phyloP scores from a whole-genome alignment of 2,888 invertebrate species.

The Synergus japonicus region DNA sequence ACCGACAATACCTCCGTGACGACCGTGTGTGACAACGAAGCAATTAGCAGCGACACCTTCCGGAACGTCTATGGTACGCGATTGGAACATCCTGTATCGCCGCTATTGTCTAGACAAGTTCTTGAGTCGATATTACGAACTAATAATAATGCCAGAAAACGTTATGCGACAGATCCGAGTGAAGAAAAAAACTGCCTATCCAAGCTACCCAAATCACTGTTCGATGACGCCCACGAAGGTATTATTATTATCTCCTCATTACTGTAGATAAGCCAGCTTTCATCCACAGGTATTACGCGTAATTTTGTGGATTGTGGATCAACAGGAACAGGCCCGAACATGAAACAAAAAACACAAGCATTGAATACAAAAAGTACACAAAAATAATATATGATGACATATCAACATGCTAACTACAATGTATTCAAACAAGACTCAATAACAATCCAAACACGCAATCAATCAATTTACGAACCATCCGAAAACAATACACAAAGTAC shows the following conservation, averaged over 20 bases:
- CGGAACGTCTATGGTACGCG: conserved; percentile 62
- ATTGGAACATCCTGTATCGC: conserved; percentile 60
- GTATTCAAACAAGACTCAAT: too few relatives aligned
- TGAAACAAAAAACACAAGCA: too few relatives aligned
- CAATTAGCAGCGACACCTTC: conserved; percentile 66
- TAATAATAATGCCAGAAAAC: conserved; percentile 68
- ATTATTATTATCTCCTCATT: conserved; percentile 42
- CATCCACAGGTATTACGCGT: too few relatives aligned
- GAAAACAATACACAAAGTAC: too few relatives aligned
- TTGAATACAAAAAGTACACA: too few relatives aligned
- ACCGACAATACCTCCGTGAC: conserved; percentile 82
- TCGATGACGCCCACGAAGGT: conserved; percentile 69
- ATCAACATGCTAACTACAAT: too few relatives aligned
- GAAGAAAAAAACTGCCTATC: conserved; percentile 59
- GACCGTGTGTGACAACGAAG: conserved; percentile 80
- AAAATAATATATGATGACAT: too few relatives aligned
- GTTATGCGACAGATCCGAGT: conserved; percentile 53
- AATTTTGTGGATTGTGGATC: too few relatives aligned
- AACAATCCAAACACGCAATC: too few relatives aligned
- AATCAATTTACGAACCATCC: too few relatives aligned
- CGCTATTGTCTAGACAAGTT: conserved; percentile 65
- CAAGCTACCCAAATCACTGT: conserved; percentile 64
- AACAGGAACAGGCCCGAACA: too few relatives aligned
- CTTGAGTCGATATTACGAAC: conserved; percentile 68
- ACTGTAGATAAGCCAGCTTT: too few relatives aligned